Percentiles rank a stretch among this genome's conserved stretches.
These are phyloP conservation scores for Heliconius charithonia DNA, from an alignment of 2,888 invertebrate genomes.

Conservation along the genomic window DNA sequence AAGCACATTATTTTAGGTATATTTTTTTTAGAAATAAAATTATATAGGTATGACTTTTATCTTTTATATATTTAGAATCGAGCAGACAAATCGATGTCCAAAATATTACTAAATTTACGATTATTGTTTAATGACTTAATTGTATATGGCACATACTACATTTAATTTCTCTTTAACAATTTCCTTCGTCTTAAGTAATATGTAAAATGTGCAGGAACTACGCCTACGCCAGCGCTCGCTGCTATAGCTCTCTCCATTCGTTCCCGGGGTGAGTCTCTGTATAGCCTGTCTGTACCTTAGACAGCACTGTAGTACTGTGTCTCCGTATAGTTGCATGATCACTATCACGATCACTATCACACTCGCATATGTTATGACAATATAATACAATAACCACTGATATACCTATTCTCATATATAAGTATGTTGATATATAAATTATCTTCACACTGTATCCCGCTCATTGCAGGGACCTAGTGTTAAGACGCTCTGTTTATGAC, in stretches of 20 bases:
- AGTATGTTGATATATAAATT: too few species aligned
- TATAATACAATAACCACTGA: too few species aligned
- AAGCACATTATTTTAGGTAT: too few species aligned
- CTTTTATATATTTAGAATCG: too few species aligned
- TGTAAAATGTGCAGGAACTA: slow-evolving; percentile 38
- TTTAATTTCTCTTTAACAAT: neutral
- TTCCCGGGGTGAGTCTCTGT: slow-evolving; percentile 72
- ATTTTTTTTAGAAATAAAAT: too few species aligned
- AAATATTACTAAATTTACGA: too few species aligned
- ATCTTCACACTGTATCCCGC: too few species aligned
- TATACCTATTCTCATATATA: neutral
- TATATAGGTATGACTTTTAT: too few species aligned
- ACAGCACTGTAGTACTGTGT: neutral
- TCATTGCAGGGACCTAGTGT: too few species aligned
- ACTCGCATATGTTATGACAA: neutral
- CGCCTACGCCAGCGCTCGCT: slow-evolving; percentile 62
- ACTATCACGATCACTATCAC: slow-evolving; percentile 34
- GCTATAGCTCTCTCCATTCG: slow-evolving; percentile 76
- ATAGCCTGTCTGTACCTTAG: slow-evolving; percentile 7
- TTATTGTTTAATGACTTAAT: too few species aligned
- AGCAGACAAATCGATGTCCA: too few species aligned
- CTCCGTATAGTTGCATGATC: slow-evolving; percentile 30
- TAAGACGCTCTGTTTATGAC: too few species aligned
- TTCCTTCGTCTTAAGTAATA: slow-evolving; percentile 6
- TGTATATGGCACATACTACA: neutral